These are phyloP conservation scores for Lynx canadensis DNA, from an alignment of 2,113 vertebrate species.

Conservation along the genomic window DNA sequence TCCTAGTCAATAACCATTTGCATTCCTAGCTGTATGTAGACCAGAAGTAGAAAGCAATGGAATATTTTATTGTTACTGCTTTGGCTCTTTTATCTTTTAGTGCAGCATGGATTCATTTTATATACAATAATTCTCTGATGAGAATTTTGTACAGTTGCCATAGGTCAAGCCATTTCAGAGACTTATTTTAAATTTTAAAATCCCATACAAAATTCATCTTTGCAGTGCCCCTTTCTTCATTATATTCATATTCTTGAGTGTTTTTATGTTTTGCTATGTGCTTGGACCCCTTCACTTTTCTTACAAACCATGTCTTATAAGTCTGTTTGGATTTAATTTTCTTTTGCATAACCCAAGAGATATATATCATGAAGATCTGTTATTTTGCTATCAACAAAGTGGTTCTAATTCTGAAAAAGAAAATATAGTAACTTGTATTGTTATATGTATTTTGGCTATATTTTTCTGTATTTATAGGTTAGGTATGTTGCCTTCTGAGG, in stretches of 20 bases:
- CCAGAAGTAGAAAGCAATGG: neutral
- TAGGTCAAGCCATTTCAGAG: neutral
- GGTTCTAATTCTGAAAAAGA: constrained; percentile 30
- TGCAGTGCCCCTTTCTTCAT: neutral
- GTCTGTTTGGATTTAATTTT: constrained; percentile 30
- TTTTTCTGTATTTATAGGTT: constrained; percentile 13
- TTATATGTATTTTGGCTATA: neutral
- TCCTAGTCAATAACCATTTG: neutral
- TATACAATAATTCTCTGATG: neutral
- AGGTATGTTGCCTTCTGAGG: neutral
- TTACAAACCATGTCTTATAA: neutral
- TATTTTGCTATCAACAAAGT: neutral
- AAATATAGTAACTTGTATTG: neutral
- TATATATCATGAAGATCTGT: neutral
- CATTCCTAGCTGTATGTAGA: neutral
- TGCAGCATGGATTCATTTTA: neutral
- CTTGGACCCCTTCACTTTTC: neutral
- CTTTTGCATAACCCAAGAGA: neutral
- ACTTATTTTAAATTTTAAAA: neutral
- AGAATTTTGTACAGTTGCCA: neutral
- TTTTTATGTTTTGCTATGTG: neutral
- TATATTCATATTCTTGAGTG: neutral
- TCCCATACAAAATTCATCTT: neutral
- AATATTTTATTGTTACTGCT: neutral
- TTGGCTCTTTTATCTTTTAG: neutral